Evolutionary conservation across 2,888 invertebrate genomes (phyloP).

Genomic region (Parnassius apollo): DNA sequence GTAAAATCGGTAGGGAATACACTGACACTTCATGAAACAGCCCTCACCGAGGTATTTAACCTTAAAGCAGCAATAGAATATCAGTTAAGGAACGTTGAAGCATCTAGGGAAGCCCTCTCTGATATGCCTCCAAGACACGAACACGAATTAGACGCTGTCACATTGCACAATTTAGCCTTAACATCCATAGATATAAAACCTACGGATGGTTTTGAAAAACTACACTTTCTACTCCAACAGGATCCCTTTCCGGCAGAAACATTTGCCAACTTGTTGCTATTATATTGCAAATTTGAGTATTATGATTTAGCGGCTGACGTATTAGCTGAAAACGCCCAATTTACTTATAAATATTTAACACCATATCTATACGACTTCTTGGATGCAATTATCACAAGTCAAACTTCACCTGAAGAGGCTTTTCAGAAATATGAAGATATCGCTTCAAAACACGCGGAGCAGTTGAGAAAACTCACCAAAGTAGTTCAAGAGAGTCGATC

Average conservation of each 20-base stretch:
- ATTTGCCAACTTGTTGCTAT: constrained; percentile 95
- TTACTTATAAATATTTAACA: constrained; percentile 96
- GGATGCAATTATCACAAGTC: constrained; percentile 97
- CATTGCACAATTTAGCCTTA: constrained; percentile 97
- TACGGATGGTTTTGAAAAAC: constrained; percentile 94
- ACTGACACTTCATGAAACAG: constrained; percentile 95
- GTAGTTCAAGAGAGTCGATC: constrained; percentile 95
- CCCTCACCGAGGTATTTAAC: constrained; percentile 98
- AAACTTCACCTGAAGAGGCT: constrained; percentile 97
- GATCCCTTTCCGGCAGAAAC: constrained; percentile 99
- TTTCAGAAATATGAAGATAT: constrained; percentile 97
- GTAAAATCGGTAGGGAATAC: constrained; percentile 98
- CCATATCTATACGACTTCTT: constrained; percentile 97
- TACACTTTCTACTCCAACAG: constrained; percentile 93
- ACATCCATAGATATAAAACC: constrained; percentile 92
- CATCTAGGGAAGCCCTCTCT: constrained; percentile 91
- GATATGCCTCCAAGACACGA: constrained; percentile 97
- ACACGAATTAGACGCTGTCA: constrained; percentile 98
- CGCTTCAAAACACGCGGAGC: constrained; percentile 94
- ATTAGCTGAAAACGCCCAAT: constrained; percentile 97
- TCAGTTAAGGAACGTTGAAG: constrained; percentile 88
- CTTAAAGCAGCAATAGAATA: constrained; percentile 99
- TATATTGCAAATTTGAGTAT: constrained; percentile 98
- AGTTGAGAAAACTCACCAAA: constrained; percentile 94
- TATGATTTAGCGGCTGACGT: constrained; percentile 99